Evolutionary conservation across 2,113 vertebrate species (phyloP), one percentile per base, ranked within the genome.

Genomic region (Triplophysa dalaica): DNA sequence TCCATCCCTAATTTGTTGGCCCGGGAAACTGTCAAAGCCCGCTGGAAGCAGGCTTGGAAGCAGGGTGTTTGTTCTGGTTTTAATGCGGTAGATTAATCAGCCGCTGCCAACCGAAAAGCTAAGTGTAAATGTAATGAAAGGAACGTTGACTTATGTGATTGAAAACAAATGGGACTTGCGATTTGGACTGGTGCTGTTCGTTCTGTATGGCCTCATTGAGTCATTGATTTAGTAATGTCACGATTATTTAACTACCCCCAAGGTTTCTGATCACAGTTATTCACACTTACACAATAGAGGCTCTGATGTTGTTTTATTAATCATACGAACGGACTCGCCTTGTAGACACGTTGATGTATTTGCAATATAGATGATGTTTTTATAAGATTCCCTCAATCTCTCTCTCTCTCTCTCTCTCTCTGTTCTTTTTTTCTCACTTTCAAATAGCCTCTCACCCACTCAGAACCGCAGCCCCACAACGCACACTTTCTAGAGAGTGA

Each of bases 1-100:
- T 84, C 86, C 86, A 80, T 88, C 87, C 86, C 87, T 90, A 91
- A 90, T 90, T 85, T 87, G 86, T 86, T 91, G 89, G 87, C 89
- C 80, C 77, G 80, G 78, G 70, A 65, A 67, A 24, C 77, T 68
- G 77, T 81, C 83, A 88, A 82, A 83, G 72, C 73, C 24, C 48
- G 60, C 56, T 85, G 82, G 86, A 83, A 88, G 77, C 78, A 64
- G 82, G 67, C 24, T 43, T 58, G 67, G 75, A 22, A 26, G 43
- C 60, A 48, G 73, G 16, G 45, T 33, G 12, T 80, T 68, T 84
- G 72, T 80, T 75, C 84, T 85, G 75, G 56, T 75, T 70, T 82
- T 74, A 63, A 56, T 75, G 75, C 60, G 12, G 61, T 33, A 24
- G 76, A 69, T 80, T 86, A 81, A 82, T 82, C 79, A 83, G 86